phyloP scores from a whole-genome alignment of 2,797 vertebrate genomes.

The Spondyliosoma cantharus region DNA sequence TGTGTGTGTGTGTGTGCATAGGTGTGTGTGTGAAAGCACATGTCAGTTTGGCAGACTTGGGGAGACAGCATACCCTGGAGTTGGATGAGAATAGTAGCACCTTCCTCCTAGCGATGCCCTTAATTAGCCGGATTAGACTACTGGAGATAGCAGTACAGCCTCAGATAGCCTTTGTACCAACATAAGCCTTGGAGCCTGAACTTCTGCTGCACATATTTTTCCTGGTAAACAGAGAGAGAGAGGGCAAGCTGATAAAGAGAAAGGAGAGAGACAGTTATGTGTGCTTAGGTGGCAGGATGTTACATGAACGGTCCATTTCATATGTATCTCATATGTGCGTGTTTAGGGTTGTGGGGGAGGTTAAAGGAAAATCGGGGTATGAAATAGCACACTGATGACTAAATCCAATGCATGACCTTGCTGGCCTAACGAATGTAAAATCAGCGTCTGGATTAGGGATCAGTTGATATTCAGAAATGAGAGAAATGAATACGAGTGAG shows the following conservation, averaged over 20 bases:
- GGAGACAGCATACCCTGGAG: constrained; percentile 74
- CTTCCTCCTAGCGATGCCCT: constrained; percentile 77
- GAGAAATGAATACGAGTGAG: constrained; percentile 39
- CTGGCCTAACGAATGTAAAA: constrained; percentile 59
- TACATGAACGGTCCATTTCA: constrained; percentile 15
- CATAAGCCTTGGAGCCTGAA: constrained; percentile 65
- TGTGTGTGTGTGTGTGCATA: constrained; percentile 3
- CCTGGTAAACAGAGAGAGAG: constrained; percentile 31
- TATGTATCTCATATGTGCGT: constrained; percentile 7
- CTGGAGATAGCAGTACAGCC: constrained; percentile 72
- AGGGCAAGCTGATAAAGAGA: constrained; percentile 2
- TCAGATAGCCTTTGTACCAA: constrained; percentile 73
- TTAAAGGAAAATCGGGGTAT: constrained; percentile 41
- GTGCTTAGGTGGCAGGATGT: neutral
- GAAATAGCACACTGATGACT: constrained; percentile 53
- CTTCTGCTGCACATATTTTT: constrained; percentile 51
- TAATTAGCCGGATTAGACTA: constrained; percentile 83
- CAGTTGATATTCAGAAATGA: constrained; percentile 66
- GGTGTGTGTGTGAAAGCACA: constrained; percentile 49
- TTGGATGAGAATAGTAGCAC: constrained; percentile 79
- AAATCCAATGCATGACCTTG: constrained; percentile 53
- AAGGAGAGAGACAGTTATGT: neutral
- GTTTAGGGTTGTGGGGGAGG: constrained; percentile 21
- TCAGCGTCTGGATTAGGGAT: constrained; percentile 66
- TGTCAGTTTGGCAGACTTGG: constrained; percentile 62